Conservation (phyloP, 2,888 invertebrate species). For the Adineta ricciae region DNA sequence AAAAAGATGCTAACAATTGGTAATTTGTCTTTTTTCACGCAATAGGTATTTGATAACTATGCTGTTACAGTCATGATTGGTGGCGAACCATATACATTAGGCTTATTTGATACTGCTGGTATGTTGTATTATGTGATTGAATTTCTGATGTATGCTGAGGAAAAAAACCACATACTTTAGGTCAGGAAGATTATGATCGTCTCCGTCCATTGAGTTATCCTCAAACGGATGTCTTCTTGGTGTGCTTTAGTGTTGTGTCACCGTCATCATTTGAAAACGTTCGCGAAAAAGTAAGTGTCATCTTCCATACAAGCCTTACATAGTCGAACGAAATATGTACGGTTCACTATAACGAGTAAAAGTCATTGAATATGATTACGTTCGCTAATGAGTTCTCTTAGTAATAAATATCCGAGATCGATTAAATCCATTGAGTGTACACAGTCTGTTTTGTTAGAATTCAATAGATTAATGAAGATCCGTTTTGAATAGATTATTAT, state of each 20-base stretch:
- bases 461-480: no score
- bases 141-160: not conserved
- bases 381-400: no score
- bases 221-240: not conserved
- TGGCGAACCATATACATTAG: not conserved
- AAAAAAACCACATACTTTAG: not conserved
- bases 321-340: no score
- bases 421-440: no score
- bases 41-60: slow-evolving; percentile 54
- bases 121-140: not conserved
- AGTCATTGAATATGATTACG: not conserved
- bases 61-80: not conserved
- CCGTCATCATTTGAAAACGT: not conserved
- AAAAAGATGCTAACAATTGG: no score
- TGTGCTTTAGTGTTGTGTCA: not conserved
- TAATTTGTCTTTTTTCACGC: slow-evolving; percentile 36
- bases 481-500: not conserved
- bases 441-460: no score
- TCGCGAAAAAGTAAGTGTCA: slow-evolving; percentile 21
- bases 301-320: no score
- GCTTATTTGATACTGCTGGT: not conserved
- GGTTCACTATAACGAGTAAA: no score
- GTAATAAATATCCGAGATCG: no score
- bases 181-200: not conserved
- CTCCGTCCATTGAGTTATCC: not conserved